Base-by-base conservation (phyloP, 2,888 invertebrate species). In the Limnephilus auricula region DNA sequence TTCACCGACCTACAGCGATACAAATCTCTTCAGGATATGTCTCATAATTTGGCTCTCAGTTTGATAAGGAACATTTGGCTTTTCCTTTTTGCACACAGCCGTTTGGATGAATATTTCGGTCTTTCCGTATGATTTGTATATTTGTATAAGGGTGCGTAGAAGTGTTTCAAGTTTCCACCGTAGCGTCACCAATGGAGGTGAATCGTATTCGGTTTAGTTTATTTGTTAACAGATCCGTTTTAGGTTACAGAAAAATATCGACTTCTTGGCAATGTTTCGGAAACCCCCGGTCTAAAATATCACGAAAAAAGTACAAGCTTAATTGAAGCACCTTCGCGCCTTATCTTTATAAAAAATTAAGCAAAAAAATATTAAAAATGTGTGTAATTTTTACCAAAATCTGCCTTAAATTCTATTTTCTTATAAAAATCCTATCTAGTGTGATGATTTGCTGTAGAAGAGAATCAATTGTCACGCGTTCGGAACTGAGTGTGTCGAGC, bases 311-410 rank as follows among this genome's bases (percentile, higher is more conserved):
- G 97, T 97, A 97, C 97, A 97, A 97, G 97, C 96, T 97, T 97
- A 96, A 96, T 97, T 96, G 96, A 96, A 97, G 97, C 97, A 97
- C 97, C 97, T 97, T 96, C 96, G 97, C 97, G 97, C 97, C 97
- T 97, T 97, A 97, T 96, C 96, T 94, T 93, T 92, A 94, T 90
- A 93, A 91, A 93, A 92, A 92, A 92, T 93, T 93, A 94, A 94
- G 94, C 94, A 94, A 93, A 95, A 94, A 94, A 94, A 94, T 94
- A 94, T 94, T 93, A 93, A 94, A 94, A 94, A 94, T 94, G 96
- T 96, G 96, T 96, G 96, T 96, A 96, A 96, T 94, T 95, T 94
- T 95, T 94, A 95, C 96, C 96, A 96, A 96, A 96, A 96, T 96
- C 96, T 97, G 96, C 96, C 96, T 96, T 96, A 96, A 95, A 95